A percentile compares a stretch with the other conserved stretches of the same genome.
Conservation (phyloP, 2,113 vertebrate species). For the Smithornis capensis region DNA sequence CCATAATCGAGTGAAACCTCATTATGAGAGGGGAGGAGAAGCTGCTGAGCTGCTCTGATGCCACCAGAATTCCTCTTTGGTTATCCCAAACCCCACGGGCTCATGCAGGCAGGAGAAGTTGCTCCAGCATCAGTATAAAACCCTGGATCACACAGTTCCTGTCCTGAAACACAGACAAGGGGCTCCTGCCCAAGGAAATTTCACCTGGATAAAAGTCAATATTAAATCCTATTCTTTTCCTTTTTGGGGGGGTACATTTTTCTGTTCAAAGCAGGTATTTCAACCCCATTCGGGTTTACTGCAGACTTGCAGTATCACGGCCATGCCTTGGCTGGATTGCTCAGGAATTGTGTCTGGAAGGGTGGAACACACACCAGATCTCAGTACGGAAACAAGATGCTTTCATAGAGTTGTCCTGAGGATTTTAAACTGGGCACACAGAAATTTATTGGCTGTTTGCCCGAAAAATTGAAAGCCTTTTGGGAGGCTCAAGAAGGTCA, state of each 20-base stretch:
- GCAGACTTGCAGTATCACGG: neutral
- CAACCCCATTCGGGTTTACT: neutral
- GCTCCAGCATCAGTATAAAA: neutral
- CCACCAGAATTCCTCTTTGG: neutral
- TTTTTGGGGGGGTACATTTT: rapidly evolving
- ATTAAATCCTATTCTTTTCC: rapidly evolving
- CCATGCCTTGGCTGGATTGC: neutral
- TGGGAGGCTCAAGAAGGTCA: neutral
- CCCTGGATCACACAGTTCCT: neutral
- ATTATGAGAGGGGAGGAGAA: neutral
- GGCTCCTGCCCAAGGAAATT: neutral
- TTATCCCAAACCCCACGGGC: neutral
- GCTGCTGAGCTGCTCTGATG: neutral
- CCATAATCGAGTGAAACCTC: neutral
- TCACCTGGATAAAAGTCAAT: neutral
- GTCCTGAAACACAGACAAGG: neutral
- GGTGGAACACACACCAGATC: neutral
- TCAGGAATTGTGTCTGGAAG: neutral
- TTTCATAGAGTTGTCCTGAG: neutral
- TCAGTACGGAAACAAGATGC: neutral
- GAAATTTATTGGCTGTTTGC: neutral
- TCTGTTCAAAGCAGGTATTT: neutral
- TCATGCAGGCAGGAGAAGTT: neutral
- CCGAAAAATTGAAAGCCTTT: neutral
- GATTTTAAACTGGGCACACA: neutral